Evolutionary conservation across 2,888 invertebrate species (phyloP), one percentile per base, ranked within the genome.

Genomic region (Orthonychiurus folsomi): DNA sequence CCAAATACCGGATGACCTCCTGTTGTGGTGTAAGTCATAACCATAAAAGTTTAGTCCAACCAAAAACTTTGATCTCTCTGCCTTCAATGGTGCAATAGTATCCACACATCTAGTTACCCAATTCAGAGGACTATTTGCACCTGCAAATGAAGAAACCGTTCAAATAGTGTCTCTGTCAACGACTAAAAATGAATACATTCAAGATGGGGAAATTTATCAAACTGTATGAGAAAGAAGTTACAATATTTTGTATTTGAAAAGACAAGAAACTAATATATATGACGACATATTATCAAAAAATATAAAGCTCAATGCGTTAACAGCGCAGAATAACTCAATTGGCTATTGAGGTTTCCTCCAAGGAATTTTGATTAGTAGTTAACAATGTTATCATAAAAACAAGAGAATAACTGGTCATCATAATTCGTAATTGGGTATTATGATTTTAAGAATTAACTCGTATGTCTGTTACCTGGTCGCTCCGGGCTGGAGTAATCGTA

Each of bases 21-120:
- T 71, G 86, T 85, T 0, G 86, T 83, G 0, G 86, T 87, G 73
- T 88, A 94, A 69, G n/a, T 89, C 88, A 76, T 92, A 88, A 1
- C 95, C 95, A 78, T 94, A 96, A 79, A 95, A 93, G 77, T 95
- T 96, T 3, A 95, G 76, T 0, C 95, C 95, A 69, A 93, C 79
- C 18, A 95, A 80, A 65, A 95, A 87, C 79, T 94, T 92, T 2
- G 81, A 78, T 53, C 89, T 80, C 52, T 80, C 80, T 0, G 80
- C 79, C 62, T 81, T 79, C 24, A 75, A 71, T 3, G 88, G 86
- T 20, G 85, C 84, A 61, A 94, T 79, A 61, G 82, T 81, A 74
- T 87, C 85, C 3, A 95, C 80, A 74, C 91, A 89, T 57, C 85
- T 79, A 69, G 82, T 81, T 62, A 90, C 81, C 94, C 95, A 95